Evolutionary conservation across 1,140 invertebrate species (phyloP), one percentile per base, ranked within the genome.

Genomic region (Drosophila watanabei): DNA sequence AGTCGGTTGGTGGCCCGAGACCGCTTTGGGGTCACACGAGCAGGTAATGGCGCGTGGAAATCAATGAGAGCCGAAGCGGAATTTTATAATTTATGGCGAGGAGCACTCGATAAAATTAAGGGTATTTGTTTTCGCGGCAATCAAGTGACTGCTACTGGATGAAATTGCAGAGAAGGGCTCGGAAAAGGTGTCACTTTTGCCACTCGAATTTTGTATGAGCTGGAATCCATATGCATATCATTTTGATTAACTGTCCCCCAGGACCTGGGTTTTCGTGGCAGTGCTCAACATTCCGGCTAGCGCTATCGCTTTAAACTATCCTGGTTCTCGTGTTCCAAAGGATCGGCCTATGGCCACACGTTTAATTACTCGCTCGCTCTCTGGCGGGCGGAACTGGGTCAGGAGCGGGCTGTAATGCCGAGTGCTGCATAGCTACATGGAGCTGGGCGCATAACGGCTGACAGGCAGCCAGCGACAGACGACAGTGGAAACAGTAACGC

Each of bases 401-500:
- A 80, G 64, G 71, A 49, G 70, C 79, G 48, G 62, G 39, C 32
- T 13, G 63, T 30, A 70, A 69, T 54, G 64, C 63, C 11, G 62
- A 69, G 62, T 69, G 66, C n/a, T 43, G 60, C 60, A 75, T 52
- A 62, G 48, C 37, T 75, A 33, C 51, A 64, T 51, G 48, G 49
- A 75, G 45, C 51, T 11, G 61, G 59, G 59, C 45, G 72, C 52
- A 79, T 83, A 66, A 63, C 61, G 71, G 32, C 51, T 79, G 75
- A 73, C 68, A 86, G 68, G 70, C 83, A 65, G 60, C 58, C 59
- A 63, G 63, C 63, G 73, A 78, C 68, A 85, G 73, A 64, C 79
- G 59, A 65, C 45, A 73, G 65, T 58, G 60, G 65, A 56, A 70
- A 77, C 71, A 75, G 60, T 57, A 63, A 66, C 71, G 75, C 81